Evolutionary conservation across 1,140 invertebrate species (phyloP).

Genomic region (Geopemphigus sp.): DNA sequence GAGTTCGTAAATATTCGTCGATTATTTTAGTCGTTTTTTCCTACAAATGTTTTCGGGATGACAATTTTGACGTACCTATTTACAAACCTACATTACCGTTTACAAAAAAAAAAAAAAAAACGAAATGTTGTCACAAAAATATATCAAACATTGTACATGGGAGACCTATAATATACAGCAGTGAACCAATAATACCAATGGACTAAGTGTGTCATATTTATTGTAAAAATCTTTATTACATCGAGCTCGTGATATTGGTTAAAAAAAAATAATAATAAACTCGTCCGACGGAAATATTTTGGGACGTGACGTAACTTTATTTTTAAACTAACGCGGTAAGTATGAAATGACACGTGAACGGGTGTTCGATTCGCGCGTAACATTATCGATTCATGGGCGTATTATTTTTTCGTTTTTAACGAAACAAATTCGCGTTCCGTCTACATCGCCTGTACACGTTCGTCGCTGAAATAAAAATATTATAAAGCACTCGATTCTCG

Average conservation of each 20-base stretch:
- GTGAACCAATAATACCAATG: not conserved
- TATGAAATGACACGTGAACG: too few relatives aligned
- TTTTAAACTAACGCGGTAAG: not conserved
- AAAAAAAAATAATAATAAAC: not conserved
- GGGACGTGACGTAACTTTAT: not conserved
- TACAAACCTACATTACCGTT: too few relatives aligned
- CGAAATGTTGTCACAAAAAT: not conserved
- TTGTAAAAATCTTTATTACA: slow-evolving; percentile 9
- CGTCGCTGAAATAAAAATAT: not conserved
- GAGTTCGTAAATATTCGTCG: too few relatives aligned
- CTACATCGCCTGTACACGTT: too few relatives aligned
- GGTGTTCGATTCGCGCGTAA: too few relatives aligned
- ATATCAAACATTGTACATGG: not conserved
- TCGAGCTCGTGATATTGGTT: not conserved
- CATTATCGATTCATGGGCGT: too few relatives aligned
- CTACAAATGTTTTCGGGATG: too few relatives aligned
- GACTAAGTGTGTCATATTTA: slow-evolving; percentile 21
- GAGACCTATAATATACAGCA: not conserved
- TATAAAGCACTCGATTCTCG: slow-evolving; percentile 1
- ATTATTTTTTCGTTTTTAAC: too few relatives aligned
- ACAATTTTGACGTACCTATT: too few relatives aligned
- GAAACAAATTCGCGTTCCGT: not conserved
- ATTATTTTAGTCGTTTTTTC: too few relatives aligned
- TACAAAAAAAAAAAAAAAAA: not conserved
- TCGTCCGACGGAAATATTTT: not conserved